Conservation (phyloP, 23 tunicate genomes). For the Ciona savignyi region DNA sequence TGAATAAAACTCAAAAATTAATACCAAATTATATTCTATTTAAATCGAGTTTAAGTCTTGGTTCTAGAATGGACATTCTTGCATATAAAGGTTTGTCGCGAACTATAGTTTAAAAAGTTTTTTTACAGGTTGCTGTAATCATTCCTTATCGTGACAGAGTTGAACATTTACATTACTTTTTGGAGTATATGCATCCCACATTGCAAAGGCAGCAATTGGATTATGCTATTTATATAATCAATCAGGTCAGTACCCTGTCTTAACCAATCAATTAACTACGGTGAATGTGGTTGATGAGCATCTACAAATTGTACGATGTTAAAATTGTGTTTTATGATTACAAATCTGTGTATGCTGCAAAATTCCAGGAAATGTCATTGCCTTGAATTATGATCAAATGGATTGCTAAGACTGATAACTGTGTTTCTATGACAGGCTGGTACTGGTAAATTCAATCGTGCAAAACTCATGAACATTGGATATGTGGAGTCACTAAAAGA, state of each 20-base stretch:
- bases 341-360: background rate
- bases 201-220: slow-evolving; percentile 83
- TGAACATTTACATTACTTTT: slow-evolving; percentile 72
- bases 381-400: background rate
- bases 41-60: background rate
- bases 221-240: slow-evolving; percentile 78
- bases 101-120: too few relatives aligned
- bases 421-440: slow-evolving; percentile 43
- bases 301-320: background rate
- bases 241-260: too few relatives aligned
- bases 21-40: background rate
- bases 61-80: background rate
- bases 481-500: slow-evolving; percentile 61
- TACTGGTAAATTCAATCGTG: slow-evolving; percentile 82
- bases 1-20: background rate
- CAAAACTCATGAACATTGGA: slow-evolving; percentile 92
- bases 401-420: background rate
- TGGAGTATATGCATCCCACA: slow-evolving; percentile 90
- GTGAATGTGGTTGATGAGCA: too few relatives aligned
- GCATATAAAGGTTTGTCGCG: too few relatives aligned
- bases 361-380: background rate
- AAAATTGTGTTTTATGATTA: background rate
- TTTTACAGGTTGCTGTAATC: slow-evolving; percentile 71
- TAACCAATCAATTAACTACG: too few relatives aligned
- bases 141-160: slow-evolving; percentile 86